A percentile compares a stretch with the other conserved stretches of the same genome.
Conservation (phyloP, 2,113 vertebrate species). For the Eptesicus fuscus region DNA sequence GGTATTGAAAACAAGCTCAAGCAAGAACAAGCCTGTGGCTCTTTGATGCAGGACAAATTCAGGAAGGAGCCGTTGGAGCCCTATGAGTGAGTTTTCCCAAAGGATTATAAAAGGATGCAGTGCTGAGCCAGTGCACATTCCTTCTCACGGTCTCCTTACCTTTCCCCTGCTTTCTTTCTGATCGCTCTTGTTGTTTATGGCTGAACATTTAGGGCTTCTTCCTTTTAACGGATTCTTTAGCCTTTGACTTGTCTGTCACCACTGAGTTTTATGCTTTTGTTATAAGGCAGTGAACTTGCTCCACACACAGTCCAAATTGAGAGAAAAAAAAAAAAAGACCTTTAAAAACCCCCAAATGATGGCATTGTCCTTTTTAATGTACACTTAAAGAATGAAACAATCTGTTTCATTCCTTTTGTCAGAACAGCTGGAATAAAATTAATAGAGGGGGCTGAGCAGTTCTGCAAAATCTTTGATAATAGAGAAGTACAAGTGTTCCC, state of each 20-base stretch:
- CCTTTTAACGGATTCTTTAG: constrained; percentile 64
- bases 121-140: constrained; percentile 40
- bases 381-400: constrained; percentile 55
- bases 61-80: neutral
- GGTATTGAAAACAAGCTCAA: neutral
- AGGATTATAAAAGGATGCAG: constrained; percentile 46
- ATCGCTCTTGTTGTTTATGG: constrained; percentile 57
- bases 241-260: constrained; percentile 65
- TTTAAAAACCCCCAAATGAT: constrained; percentile 59
- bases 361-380: constrained; percentile 64
- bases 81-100: constrained; percentile 50
- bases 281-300: constrained; percentile 71
- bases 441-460: constrained; percentile 59
- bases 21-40: neutral
- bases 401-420: constrained; percentile 61
- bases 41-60: constrained; percentile 44
- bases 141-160: constrained; percentile 70
- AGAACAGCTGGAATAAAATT: constrained; percentile 74
- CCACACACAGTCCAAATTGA: constrained; percentile 69
- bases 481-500: constrained; percentile 70
- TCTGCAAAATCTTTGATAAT: constrained; percentile 71
- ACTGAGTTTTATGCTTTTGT: constrained; percentile 61
- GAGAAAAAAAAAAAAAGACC: constrained; percentile 35
- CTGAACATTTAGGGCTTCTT: constrained; percentile 61
- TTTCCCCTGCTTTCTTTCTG: constrained; percentile 65